Conservation (phyloP, 92 coral and sea anemone genomes). For the Heliopora coerulea region DNA sequence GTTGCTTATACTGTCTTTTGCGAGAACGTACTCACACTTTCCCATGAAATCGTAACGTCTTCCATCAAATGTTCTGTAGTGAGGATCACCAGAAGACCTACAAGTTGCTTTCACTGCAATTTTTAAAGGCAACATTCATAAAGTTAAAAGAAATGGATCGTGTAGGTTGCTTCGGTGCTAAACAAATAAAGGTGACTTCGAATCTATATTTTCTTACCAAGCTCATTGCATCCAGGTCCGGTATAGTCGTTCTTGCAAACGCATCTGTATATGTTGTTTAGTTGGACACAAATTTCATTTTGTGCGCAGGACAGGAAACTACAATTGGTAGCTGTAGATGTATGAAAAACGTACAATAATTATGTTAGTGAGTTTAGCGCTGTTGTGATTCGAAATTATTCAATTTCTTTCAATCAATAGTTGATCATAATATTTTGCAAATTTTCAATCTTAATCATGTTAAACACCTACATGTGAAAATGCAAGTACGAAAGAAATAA, state of each 20-base stretch:
- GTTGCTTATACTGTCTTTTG: conserved; percentile 9
- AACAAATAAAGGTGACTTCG: neutral
- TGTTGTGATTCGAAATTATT: no score
- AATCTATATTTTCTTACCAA: neutral
- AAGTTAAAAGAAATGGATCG: neutral
- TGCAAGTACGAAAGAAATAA: no score
- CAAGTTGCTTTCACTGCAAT: conserved; percentile 16
- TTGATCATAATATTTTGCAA: no score
- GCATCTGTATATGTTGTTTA: neutral
- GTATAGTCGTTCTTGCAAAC: neutral
- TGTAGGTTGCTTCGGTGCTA: no score
- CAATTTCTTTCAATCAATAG: no score
- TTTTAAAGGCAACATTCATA: neutral
- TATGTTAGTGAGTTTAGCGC: no score
- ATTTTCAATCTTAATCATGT: no score
- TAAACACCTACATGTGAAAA: no score
- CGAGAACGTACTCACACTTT: conserved; percentile 28
- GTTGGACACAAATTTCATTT: neutral
- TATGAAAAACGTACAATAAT: no score
- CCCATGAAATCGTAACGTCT: conserved; percentile 27
- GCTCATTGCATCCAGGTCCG: neutral
- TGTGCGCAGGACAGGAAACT: neutral
- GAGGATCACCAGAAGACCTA: conserved; percentile 27
- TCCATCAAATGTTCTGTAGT: conserved; percentile 36
- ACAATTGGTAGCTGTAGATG: neutral